phyloP scores from a whole-genome alignment of 23 tunicate genomes.

The Diplosoma virens region DNA sequence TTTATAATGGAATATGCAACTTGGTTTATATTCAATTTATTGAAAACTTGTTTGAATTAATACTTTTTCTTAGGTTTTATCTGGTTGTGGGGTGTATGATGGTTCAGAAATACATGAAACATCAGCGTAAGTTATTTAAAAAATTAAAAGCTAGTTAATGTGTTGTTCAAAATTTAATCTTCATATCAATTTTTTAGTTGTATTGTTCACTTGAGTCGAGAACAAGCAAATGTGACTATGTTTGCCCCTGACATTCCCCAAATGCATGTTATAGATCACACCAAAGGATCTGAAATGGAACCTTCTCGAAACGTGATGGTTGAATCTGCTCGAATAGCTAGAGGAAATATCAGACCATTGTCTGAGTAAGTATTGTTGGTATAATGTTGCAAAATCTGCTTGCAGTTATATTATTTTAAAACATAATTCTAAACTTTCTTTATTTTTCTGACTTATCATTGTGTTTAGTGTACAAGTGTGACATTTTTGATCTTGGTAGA shows the following conservation, averaged over 20 bases:
- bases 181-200: conserved; percentile 36
- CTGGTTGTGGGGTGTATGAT: conserved; percentile 97
- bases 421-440: background rate
- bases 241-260: conserved; percentile 81
- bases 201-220: conserved; percentile 77
- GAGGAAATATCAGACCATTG: conserved; percentile 70
- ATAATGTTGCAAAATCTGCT: too few relatives aligned
- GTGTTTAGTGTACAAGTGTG: too few relatives aligned
- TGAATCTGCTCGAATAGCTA: conserved; percentile 86
- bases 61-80: conserved; percentile 46
- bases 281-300: conserved; percentile 63
- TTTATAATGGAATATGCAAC: too few relatives aligned
- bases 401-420: background rate
- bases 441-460: too few relatives aligned
- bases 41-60: too few relatives aligned
- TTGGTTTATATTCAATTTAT: too few relatives aligned
- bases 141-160: background rate
- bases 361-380: conserved; percentile 39
- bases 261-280: conserved; percentile 85
- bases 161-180: background rate
- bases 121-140: conserved; percentile 56
- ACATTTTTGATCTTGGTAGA: too few relatives aligned
- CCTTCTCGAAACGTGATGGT: conserved; percentile 68
- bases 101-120: conserved; percentile 95
- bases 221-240: conserved; percentile 60